phyloP scores from a whole-genome alignment of 53 echinoderm and acorn worm species.

The Apostichopus leukothele region DNA sequence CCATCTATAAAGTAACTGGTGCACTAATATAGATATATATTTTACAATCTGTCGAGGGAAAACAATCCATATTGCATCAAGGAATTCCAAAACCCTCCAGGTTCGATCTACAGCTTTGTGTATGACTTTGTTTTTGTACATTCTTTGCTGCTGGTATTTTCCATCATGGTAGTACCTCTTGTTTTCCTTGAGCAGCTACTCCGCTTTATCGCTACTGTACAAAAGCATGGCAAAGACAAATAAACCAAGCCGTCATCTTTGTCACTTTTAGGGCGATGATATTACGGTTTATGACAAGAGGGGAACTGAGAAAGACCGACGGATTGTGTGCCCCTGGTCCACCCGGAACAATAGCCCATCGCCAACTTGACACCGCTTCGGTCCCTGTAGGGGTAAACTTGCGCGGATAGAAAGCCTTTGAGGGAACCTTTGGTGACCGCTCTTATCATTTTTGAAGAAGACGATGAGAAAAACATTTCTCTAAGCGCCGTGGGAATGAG shows the following conservation, averaged over 20 bases:
- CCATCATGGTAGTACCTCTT: background rate
- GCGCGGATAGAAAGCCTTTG: constrained; percentile 13
- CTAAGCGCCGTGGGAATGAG: constrained; percentile 35
- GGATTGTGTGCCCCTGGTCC: background rate
- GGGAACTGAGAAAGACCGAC: background rate
- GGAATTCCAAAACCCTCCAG: too few species aligned
- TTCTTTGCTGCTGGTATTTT: background rate
- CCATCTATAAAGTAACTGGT: too few species aligned
- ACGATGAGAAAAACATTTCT: constrained; percentile 6
- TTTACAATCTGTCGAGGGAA: too few species aligned
- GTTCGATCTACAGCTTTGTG: too few species aligned
- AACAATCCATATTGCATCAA: too few species aligned
- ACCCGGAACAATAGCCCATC: background rate
- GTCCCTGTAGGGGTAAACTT: constrained; percentile 25
- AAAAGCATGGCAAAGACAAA: background rate
- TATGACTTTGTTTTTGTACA: background rate
- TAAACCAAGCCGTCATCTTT: background rate
- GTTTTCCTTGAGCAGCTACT: background rate
- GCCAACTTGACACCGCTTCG: constrained; percentile 30
- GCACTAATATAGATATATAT: too few species aligned
- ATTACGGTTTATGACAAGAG: constrained; percentile 12
- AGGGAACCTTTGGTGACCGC: background rate
- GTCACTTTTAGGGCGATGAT: constrained; percentile 1
- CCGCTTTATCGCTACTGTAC: background rate
- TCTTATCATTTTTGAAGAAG: background rate